Percentiles rank a stretch among this genome's conserved stretches.
Conservation (phyloP, 2,888 invertebrate genomes). For the Andrena bucephala region DNA sequence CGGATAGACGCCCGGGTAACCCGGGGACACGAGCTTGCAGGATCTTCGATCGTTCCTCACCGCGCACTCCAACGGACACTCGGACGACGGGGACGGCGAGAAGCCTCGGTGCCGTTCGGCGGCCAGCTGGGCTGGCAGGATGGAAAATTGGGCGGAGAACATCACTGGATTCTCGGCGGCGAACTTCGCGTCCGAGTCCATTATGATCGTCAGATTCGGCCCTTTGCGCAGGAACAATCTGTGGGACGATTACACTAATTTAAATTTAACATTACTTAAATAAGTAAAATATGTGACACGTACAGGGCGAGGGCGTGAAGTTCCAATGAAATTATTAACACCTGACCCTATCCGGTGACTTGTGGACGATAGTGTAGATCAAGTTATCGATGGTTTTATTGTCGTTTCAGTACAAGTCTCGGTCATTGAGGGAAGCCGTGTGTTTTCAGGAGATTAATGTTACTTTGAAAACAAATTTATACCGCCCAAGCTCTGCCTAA, state of each 20-base stretch:
- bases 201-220: conserved; percentile 76
- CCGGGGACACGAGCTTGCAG: conserved; percentile 76
- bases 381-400: no score
- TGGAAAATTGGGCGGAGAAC: conserved; percentile 79
- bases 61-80: conserved; percentile 78
- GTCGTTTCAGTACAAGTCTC: no score
- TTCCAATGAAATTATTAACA: no score
- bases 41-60: conserved; percentile 76
- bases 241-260: conserved; percentile 8
- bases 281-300: no score
- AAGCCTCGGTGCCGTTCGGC: conserved; percentile 76
- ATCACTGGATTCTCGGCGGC: conserved; percentile 80
- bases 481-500: no score
- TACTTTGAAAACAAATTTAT: no score
- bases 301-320: no score
- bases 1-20: conserved; percentile 79
- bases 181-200: conserved; percentile 77
- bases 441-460: no score
- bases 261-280: no score
- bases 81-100: conserved; percentile 65
- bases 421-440: no score
- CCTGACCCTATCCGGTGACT: no score
- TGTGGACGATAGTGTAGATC: no score
- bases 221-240: conserved; percentile 77
- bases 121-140: conserved; percentile 74